A percentile compares a stretch with the other conserved stretches of the same genome.
Evolutionary conservation across 2,888 invertebrate species (phyloP).

Genomic region (Stramonita haemastoma): DNA sequence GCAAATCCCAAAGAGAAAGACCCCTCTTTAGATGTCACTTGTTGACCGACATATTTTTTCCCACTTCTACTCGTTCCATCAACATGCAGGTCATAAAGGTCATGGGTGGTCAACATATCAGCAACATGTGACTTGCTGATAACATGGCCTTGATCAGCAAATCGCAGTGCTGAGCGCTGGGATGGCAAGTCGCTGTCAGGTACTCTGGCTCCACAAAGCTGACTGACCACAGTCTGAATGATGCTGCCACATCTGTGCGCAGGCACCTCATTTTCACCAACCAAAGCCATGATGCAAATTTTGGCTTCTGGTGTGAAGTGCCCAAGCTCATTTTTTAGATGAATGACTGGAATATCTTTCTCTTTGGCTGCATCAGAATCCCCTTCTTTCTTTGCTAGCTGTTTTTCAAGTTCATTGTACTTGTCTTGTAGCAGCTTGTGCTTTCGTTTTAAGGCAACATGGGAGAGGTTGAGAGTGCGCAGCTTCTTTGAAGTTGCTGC

Average conservation of each 20-base stretch:
- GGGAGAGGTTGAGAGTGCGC: too few relatives aligned
- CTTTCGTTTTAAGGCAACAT: too few relatives aligned
- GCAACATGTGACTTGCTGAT: constrained; percentile 35
- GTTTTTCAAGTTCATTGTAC: too few relatives aligned
- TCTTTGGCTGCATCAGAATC: background rate
- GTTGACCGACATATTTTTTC: background rate
- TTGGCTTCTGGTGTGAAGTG: constrained; percentile 28
- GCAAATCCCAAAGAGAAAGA: constrained; percentile 4
- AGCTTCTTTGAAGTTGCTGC: too few relatives aligned
- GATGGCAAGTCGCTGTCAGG: constrained; percentile 16
- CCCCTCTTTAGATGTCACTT: background rate
- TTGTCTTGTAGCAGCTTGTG: too few relatives aligned
- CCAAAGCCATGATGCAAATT: background rate
- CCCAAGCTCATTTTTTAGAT: constrained; percentile 2
- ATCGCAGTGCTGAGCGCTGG: constrained; percentile 9
- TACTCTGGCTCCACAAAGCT: constrained; percentile 8
- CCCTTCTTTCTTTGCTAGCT: too few relatives aligned
- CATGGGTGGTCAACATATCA: background rate
- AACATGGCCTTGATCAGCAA: constrained; percentile 29
- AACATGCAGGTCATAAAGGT: background rate
- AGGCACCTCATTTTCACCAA: constrained; percentile 1
- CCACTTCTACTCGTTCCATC: constrained; percentile 32
- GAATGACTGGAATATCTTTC: background rate
- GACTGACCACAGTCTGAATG: constrained; percentile 18
- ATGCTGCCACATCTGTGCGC: constrained; percentile 26